Base-by-base conservation (phyloP, 2,113 vertebrate genomes). In the Tamias sibiricus region DNA sequence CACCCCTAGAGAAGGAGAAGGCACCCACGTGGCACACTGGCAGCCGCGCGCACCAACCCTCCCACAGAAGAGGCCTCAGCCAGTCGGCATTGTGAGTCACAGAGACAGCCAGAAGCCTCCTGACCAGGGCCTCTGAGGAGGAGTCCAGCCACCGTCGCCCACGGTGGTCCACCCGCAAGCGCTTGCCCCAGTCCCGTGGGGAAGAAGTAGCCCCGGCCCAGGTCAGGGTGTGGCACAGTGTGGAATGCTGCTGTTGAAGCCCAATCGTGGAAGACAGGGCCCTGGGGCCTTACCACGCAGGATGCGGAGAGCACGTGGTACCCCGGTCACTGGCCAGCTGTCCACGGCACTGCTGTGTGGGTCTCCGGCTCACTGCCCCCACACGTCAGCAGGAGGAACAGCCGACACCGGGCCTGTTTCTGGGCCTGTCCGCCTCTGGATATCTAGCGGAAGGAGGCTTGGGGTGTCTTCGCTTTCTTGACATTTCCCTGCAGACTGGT, bases 391-490 rank as follows among this genome's bases (percentile, higher is more conserved):
- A 14, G 64, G 20, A 68, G 6, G 66, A 52, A 4, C 11, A 14
- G 66, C 77, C 24, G 22, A 3, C 52, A 14, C 5, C 35, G 1
- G 17, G 4, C 32, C 30, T 49, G 49, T 57, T 35, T 54, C 19
- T 12, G 22, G 2, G 5, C 32, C 66, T 13, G 32, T 12, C n/a
- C n/a, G 66, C 32, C 32, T 35, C 20, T 20, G 6, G 77, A 57
- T 20, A 37, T 4, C 32, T 54, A n/a, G 69, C 1, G 4, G 4
- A 37, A 44, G 37, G 47, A 19, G 24, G 3, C 10, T 1, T 13
- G 30, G 8, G 8, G 3, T 1, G n/a, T 10, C 68, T 37, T 4
- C 8, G 0, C 0, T 4, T 37, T 52, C 76, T 40, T 24, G 3
- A 42, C 7, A 26, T 32, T 44, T 40, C 40, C 20, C 66, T 68